These are phyloP conservation scores for Uropetala carovei DNA, from an alignment of 2,888 invertebrate species.

Conservation along the genomic window DNA sequence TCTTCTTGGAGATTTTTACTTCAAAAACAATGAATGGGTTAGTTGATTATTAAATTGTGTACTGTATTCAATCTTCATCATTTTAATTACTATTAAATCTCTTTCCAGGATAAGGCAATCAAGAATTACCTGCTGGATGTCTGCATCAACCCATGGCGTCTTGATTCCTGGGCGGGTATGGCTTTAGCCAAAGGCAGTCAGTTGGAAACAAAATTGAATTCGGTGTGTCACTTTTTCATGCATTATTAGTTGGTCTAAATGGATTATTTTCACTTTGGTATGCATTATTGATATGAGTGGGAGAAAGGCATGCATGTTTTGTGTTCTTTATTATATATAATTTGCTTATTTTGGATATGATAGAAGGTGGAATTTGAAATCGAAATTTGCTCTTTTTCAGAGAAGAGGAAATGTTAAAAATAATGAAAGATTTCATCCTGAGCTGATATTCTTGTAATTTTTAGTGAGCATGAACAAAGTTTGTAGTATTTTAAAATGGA, in stretches of 20 bases:
- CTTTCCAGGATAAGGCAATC: conserved; percentile 79
- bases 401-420: not conserved
- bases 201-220: conserved; percentile 88
- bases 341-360: too few relatives aligned
- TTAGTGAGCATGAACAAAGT: not conserved
- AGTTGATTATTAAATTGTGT: conserved; percentile 44
- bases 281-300: too few relatives aligned
- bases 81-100: not conserved
- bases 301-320: too few relatives aligned
- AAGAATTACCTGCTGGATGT: conserved; percentile 91
- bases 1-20: conserved; percentile 94
- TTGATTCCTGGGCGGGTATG: conserved; percentile 96
- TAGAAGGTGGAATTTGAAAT: not conserved
- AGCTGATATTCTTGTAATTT: not conserved
- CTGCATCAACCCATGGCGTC: conserved; percentile 85
- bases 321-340: too few relatives aligned
- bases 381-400: not conserved
- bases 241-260: too few relatives aligned
- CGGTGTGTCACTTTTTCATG: conserved; percentile 75
- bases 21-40: conserved; percentile 87
- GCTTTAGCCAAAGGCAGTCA: conserved; percentile 87
- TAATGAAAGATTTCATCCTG: not conserved
- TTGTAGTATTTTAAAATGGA: too few relatives aligned
- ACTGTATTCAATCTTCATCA: not conserved
- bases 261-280: too few relatives aligned